Percentiles rank a stretch among this genome's conserved stretches.
These are phyloP conservation scores for Leptopilina clavipes DNA, from an alignment of 1,140 invertebrate species.

Conservation along the genomic window DNA sequence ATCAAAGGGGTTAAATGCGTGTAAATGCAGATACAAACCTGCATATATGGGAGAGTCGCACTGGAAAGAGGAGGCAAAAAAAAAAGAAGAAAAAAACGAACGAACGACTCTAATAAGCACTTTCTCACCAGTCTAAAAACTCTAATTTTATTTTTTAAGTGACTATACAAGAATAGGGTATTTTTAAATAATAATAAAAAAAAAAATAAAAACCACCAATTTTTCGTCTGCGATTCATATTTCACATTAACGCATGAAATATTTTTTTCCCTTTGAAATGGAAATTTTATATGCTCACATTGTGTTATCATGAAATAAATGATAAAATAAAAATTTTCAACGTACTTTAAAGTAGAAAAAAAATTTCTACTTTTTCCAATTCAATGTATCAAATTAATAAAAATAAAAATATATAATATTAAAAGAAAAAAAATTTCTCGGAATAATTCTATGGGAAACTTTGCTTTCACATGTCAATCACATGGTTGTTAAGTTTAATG, in stretches of 20 bases:
- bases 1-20: slow-evolving; percentile 66
- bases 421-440: no score
- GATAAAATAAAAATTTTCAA: not conserved
- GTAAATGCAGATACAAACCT: slow-evolving; percentile 53
- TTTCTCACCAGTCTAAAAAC: slow-evolving; percentile 27
- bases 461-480: no score
- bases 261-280: slow-evolving; percentile 18
- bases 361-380: not conserved
- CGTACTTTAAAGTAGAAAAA: not conserved
- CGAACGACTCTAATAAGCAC: slow-evolving; percentile 20
- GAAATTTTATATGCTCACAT: slow-evolving; percentile 3
- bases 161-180: slow-evolving; percentile 15
- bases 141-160: slow-evolving; percentile 31
- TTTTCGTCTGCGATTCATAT: slow-evolving; percentile 2
- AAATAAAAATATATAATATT: no score
- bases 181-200: not conserved
- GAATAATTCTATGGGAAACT: no score
- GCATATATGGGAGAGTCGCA: not conserved
- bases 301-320: not conserved
- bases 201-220: not conserved
- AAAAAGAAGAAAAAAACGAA: no score
- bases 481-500: no score
- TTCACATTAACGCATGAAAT: slow-evolving; percentile 1
- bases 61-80: not conserved
- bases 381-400: not conserved